Conservation (phyloP, 2,113 vertebrate genomes). For the Machaerirhynchus nigripectus region DNA sequence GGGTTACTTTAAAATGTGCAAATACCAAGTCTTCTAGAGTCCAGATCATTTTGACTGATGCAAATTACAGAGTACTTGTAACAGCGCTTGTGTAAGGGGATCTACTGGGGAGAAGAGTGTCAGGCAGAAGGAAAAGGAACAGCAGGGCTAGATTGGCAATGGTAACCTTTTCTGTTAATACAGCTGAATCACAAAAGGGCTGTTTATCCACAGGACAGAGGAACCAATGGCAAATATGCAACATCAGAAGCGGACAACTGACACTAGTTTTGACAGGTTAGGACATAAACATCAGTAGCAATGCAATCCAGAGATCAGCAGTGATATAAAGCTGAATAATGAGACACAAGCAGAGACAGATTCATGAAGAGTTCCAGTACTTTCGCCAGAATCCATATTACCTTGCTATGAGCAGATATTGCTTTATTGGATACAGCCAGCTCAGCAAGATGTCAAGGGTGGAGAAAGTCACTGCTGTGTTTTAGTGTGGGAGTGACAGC, state of each 20-base stretch:
- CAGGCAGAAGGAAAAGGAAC: neutral
- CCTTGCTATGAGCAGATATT: neutral
- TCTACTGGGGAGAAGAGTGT: neutral
- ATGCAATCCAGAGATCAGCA: neutral
- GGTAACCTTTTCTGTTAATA: neutral
- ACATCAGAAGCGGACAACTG: neutral
- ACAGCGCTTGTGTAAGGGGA: neutral
- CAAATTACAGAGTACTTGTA: neutral
- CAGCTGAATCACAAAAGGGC: neutral
- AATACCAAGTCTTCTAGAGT: neutral
- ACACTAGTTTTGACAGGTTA: neutral
- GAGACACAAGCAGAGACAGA: neutral
- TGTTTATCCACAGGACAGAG: neutral
- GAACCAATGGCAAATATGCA: neutral
- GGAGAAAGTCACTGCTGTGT: constrained; percentile 47
- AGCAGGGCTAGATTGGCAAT: neutral
- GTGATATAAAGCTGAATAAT: constrained; percentile 19
- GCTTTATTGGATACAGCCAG: neutral
- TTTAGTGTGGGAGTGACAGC: constrained; percentile 12
- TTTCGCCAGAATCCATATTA: neutral
- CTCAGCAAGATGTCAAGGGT: constrained; percentile 56
- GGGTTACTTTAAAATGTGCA: neutral
- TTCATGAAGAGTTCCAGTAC: neutral
- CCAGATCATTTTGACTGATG: neutral
- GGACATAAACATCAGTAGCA: neutral